Base-by-base conservation (phyloP, 2,113 vertebrate genomes). In the Macquaria australasica region DNA sequence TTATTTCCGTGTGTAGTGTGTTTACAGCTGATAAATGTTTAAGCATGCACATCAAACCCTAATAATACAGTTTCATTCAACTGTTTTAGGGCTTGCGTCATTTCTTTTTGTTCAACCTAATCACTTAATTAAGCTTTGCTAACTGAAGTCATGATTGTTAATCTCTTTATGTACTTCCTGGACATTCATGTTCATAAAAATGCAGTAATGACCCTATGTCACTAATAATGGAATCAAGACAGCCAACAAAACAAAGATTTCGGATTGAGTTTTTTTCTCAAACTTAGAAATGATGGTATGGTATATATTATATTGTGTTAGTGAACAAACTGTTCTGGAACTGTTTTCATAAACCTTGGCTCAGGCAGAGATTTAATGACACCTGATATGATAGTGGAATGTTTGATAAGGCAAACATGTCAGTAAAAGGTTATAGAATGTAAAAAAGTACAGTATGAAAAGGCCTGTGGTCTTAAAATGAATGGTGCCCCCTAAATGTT, bases 21-120 rank as follows among this genome's bases (percentile, higher is more conserved):
- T 80, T 83, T 37, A 68, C 34, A 28, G 75, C 21, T 66, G 71
- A 76, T 72, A 48, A 79, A 78, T 28, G 31, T 4, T 64, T 62
- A 77, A 60, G 56, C 20, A 15, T 56, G 34, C 62, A 60, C 50
- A 60, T 80, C 66, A 58, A 34, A 70, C 7, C 4, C 31, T 39
- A 75, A 82, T 83, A 48, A 50, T 60, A 72, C 21, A 21, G n/a
- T 77, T 72, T 68, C 8, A 81, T 81, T 81, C 51, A 48, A 2
- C 25, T 50, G 25, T 39, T 71, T 5, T 28, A 18, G 21, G n/a
- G 28, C 16, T 25, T 20, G 12, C 34, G 10, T 60, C 37, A 18
- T 68, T 77, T 41, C 12, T 77, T 63, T 76, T 8, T 51, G 51
- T 58, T 82, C 11, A 16, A 67, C 21, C 53, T 48, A 34, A 73